A percentile compares a stretch with the other conserved stretches of the same genome.
Evolutionary conservation across 2,113 vertebrate species (phyloP).

Genomic region (Dipodomys ordii): DNA sequence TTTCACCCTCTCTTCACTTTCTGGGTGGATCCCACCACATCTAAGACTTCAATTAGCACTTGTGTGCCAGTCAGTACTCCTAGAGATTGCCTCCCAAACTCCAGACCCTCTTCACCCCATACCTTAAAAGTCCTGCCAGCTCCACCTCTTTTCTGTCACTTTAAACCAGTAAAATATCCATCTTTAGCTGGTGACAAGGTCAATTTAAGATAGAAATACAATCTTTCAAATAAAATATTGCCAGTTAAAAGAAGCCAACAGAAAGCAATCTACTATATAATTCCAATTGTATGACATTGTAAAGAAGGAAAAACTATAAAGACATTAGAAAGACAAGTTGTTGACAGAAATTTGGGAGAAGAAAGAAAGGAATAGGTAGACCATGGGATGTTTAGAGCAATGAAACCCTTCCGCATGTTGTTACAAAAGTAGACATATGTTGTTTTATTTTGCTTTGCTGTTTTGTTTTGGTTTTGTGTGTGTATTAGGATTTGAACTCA

Average conservation of each 20-base stretch:
- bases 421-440: not conserved
- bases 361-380: not conserved
- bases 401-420: not conserved
- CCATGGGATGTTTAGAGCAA: not conserved
- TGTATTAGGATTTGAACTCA: no score
- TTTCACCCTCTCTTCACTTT: slow-evolving; percentile 47
- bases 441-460: no score
- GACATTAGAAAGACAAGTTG: not conserved
- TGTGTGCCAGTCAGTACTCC: not conserved
- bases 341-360: not conserved
- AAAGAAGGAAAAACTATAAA: not conserved
- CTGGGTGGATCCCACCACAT: not conserved
- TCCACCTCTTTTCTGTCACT: not conserved
- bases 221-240: slow-evolving; percentile 39
- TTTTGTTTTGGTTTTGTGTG: no score
- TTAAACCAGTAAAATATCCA: not conserved
- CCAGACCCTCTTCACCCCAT: not conserved
- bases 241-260: not conserved
- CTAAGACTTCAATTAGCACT: slow-evolving; percentile 14
- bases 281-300: not conserved
- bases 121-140: not conserved
- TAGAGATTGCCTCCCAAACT: not conserved
- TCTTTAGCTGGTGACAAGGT: not conserved
- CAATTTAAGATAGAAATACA: not conserved
- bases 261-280: not conserved